Evolutionary conservation across 2,797 vertebrate genomes (phyloP).

Genomic region (Hafferia zeledoni): DNA sequence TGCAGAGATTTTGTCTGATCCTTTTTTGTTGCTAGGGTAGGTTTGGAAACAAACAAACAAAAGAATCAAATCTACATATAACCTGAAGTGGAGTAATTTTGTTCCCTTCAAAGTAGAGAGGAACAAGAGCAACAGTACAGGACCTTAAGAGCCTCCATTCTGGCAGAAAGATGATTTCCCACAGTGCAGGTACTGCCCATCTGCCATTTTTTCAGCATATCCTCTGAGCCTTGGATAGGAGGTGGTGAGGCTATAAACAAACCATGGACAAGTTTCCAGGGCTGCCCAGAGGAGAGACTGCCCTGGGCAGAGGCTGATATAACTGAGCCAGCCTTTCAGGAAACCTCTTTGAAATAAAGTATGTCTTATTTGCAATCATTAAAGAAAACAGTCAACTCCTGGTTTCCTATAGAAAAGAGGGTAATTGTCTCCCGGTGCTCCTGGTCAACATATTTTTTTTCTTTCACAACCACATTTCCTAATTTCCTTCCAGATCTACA

Average conservation of each 20-base stretch:
- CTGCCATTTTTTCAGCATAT: neutral
- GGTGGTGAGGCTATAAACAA: neutral
- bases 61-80: neutral
- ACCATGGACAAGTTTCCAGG: neutral
- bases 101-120: neutral
- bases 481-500: conserved; percentile 34
- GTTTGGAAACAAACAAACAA: neutral
- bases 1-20: neutral
- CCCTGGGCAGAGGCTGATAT: neutral
- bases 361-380: neutral
- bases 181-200: neutral
- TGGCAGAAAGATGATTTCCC: neutral
- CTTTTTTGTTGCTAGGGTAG: neutral
- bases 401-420: neutral
- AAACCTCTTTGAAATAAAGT: neutral
- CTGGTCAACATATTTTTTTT: neutral
- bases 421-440: neutral
- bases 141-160: neutral
- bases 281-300: neutral
- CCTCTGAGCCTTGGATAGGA: neutral
- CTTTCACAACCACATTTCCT: conserved; percentile 42
- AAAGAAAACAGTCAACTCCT: neutral
- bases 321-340: neutral
- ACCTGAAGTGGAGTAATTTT: neutral
- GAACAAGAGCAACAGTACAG: neutral